phyloP scores from a whole-genome alignment of 2,113 vertebrate species.

The sheep (Ovis aries) region ARS-UI_Ramb_v3.0 NC_056072.1:9775001-9775500 shows the following conservation, averaged over 20 bases:
- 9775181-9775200: background rate
- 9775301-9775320: background rate
- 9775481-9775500: background rate
- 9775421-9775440: background rate
- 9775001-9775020: background rate
- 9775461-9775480: background rate
- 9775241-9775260: background rate
- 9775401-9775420: background rate
- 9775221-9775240: background rate
- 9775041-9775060: background rate
- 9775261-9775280: background rate
- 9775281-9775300: background rate
- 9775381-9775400: background rate
- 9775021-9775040: background rate
- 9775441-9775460: background rate
- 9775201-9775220: background rate
- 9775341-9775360: background rate
- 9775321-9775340: background rate
- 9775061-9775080: fast-evolving
- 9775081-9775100: background rate
- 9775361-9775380: background rate
- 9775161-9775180: background rate
- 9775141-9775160: background rate
- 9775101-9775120: background rate
- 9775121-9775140: background rate